Base-by-base conservation (phyloP, 2,113 vertebrate species). In the Columba janthina region DNA sequence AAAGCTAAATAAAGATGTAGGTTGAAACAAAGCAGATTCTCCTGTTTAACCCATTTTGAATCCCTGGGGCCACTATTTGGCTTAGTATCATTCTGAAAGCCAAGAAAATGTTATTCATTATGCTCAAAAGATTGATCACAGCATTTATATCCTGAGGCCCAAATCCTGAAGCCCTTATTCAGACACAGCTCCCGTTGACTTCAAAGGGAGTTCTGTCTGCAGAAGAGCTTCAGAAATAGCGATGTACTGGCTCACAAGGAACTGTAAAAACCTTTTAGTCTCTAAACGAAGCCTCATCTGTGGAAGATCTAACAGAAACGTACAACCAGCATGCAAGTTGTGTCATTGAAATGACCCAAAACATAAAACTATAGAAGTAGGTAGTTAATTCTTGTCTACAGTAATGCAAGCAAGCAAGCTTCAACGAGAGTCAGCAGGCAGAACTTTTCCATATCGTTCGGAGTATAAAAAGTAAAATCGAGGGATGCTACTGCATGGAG, bases 51-150 rank as follows among this genome's bases (percentile, higher is more conserved):
- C 32, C 65, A 65, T 81, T 90, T 90, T 87, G 76, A 78, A 81
- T 87, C 56, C 62, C 80, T 87, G 61, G 38, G 86, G 93, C 65
- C 89, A 87, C 66, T 69, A 26, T 77, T 90, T 89, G 65, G 57
- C 34, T 90, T 92, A 86, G 61, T 64, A 26, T 56, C 54, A 46
- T 88, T 86, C 86, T 92, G 89, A 92, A 93, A 96, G 73, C 93
- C 95, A 97, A 92, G 86, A 77, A 96, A 64, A 77, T 84, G 48
- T 95, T 93, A 84, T 51, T 96, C 92, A 89, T 72, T 62, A 19
- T 74, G 48, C 60, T 90, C 48, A 74, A 80, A 90, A 94, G 60
- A 87, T 72, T 92, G 91, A 95, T 85, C 78, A 70, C 36, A 83
- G 67, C 61, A 70, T 74, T 93, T 88, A 44, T 91, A 74, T 73